Base-by-base conservation (phyloP, 2,797 vertebrate genomes). In the Parotocinclus haroldoi region DNA sequence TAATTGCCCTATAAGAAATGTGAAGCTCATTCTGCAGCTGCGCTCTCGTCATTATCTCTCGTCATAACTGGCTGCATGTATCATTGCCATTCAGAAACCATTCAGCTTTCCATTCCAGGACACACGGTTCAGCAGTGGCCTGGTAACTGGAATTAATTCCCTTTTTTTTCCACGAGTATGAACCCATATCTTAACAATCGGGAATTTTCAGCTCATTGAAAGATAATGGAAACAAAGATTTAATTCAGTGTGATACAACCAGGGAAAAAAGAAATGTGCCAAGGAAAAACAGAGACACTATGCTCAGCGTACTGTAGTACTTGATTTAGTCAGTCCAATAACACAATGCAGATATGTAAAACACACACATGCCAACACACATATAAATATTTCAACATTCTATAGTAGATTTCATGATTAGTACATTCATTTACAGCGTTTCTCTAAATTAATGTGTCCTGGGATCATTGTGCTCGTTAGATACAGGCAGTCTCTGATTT, bases 1-100 rank as follows among this genome's bases (percentile, higher is more conserved):
- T 71, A 74, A 74, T 74, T 74, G 58, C 69, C 65, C 68, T 48
- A 65, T 74, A 74, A 74, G 75, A 74, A 77, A 77, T 56, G 56
- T 48, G 53, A 65, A 54, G 52, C 76, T 71, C 39, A 45, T 58
- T 72, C 62, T 59, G 66, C 76, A 69, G 72, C 66, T 72, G 72
- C 19, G 44, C 66, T 53, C 50, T 57, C 62, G 53, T 59, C 62
- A 58, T 61, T 49, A 64, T 16, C 53, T 39, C 10, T 17, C 14
- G 7, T 64, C 42, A 53, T 64, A 16, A 13, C 36, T 40, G 48
- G 58, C 59, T 69, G 51, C 73, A 71, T 44, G 63, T 50, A 63
- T 52, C 65, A 58, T 65, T 39, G 6, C 53, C 13, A 40, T 70
- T 76, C 52, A 59, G 58, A 39, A 63, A 11, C 48, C 52, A 46